Evolutionary conservation across 2,797 vertebrate genomes (phyloP).

Genomic region (Mormyrops attenuatus): DNA sequence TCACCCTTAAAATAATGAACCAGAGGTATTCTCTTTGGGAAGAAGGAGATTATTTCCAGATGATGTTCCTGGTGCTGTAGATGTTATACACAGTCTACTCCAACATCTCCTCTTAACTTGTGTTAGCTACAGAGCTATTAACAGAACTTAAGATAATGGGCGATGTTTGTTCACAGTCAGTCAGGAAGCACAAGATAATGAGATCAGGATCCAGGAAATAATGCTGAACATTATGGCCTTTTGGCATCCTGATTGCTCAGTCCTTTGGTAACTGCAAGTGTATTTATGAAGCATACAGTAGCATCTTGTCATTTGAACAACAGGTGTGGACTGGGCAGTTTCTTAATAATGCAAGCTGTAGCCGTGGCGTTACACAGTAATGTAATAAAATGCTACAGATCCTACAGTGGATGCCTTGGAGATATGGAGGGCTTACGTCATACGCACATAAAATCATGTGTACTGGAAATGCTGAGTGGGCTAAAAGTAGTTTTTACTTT

Average conservation of each 20-base stretch:
- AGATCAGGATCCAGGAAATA: neutral
- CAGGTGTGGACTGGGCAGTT: neutral
- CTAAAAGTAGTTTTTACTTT: neutral
- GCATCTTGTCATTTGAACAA: neutral
- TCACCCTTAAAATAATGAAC: neutral
- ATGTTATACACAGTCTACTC: neutral
- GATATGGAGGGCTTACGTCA: neutral
- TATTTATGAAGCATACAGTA: neutral
- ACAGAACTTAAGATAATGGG: neutral
- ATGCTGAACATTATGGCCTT: neutral
- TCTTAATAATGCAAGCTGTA: neutral
- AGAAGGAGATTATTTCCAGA: neutral
- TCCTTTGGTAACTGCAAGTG: neutral
- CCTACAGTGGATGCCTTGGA: neutral
- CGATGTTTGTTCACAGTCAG: neutral
- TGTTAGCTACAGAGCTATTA: neutral
- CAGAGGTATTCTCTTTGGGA: neutral
- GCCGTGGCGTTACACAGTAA: neutral
- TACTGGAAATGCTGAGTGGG: neutral
- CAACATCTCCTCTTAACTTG: neutral
- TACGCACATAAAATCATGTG: neutral
- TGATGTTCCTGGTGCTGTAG: neutral
- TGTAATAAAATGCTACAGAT: neutral
- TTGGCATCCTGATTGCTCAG: neutral
- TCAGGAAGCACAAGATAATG: neutral